Percentiles rank a stretch among this genome's conserved stretches.
These are phyloP conservation scores for Bilobella aurantiaca DNA, from an alignment of 1,140 invertebrate species.

Conservation along the genomic window DNA sequence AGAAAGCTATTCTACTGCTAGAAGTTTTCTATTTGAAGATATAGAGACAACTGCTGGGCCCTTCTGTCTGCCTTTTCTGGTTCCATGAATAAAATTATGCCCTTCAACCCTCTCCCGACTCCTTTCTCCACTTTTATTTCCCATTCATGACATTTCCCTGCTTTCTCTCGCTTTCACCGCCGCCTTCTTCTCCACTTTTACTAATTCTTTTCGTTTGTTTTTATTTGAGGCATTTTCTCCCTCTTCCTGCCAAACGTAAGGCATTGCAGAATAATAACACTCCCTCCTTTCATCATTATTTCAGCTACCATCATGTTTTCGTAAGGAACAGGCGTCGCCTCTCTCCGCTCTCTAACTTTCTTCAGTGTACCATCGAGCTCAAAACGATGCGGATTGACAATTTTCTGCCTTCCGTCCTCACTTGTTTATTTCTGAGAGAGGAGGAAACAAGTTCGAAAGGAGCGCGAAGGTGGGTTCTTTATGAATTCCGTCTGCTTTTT, in stretches of 20 bases:
- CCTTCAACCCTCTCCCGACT: neutral
- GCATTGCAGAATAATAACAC: neutral
- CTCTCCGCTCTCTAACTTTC: neutral
- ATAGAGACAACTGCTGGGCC: too few relatives aligned
- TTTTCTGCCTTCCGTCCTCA: too few relatives aligned
- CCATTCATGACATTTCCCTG: neutral
- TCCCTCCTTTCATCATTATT: neutral
- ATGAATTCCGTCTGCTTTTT: too few relatives aligned
- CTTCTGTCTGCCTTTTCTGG: constrained; percentile 2
- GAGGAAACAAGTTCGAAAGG: too few relatives aligned
- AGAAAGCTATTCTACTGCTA: too few relatives aligned
- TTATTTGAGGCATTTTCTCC: neutral
- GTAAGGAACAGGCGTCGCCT: neutral
- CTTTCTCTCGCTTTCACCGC: neutral
- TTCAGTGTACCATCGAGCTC: too few relatives aligned
- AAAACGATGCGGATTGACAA: too few relatives aligned
- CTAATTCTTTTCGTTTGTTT: constrained; percentile 7
- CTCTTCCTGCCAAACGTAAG: neutral
- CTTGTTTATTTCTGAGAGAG: too few relatives aligned
- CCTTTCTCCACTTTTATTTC: neutral
- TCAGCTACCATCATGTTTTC: neutral
- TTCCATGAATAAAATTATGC: constrained; percentile 23
- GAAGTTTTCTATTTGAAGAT: neutral
- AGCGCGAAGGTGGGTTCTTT: too few relatives aligned
- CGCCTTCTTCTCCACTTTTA: neutral